Evolutionary conservation across 2,888 invertebrate species (phyloP).

Genomic region (Ennomos fuscantarius): DNA sequence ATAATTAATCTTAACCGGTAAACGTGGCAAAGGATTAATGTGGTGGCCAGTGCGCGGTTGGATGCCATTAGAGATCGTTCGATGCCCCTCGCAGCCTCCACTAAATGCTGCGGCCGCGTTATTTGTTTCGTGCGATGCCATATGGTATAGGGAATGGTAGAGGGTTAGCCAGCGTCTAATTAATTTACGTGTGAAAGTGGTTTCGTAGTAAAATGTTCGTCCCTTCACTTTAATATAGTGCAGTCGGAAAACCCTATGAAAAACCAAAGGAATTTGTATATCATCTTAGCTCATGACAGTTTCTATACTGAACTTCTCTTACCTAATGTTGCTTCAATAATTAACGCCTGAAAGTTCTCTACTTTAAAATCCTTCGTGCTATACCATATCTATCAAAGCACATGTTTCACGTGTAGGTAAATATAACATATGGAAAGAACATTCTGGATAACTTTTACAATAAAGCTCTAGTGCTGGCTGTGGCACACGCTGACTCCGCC

Average conservation of each 20-base stretch:
- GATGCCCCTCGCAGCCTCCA: constrained; percentile 64
- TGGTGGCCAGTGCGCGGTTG: constrained; percentile 82
- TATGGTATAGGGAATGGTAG: constrained; percentile 23
- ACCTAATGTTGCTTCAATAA: neutral
- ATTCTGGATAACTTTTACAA: constrained; percentile 43
- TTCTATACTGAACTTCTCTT: too few species aligned
- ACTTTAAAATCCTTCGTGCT: too few species aligned
- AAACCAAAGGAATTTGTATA: too few species aligned
- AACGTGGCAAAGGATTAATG: constrained; percentile 84
- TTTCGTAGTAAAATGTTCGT: constrained; percentile 4
- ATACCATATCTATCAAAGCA: neutral
- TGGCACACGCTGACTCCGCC: constrained; percentile 56
- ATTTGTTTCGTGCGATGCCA: constrained; percentile 59
- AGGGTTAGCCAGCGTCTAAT: constrained; percentile 48
- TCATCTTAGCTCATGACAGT: too few species aligned
- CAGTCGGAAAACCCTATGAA: too few species aligned
- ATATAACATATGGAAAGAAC: constrained; percentile 34
- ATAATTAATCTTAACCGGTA: constrained; percentile 83
- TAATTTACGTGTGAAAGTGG: constrained; percentile 43
- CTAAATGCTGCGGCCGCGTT: constrained; percentile 79
- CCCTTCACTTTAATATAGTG: too few species aligned
- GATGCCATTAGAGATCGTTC: constrained; percentile 81
- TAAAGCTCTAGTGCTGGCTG: constrained; percentile 45
- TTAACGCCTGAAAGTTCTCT: too few species aligned
- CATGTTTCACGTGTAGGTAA: constrained; percentile 16